Evolutionary conservation across 1,140 invertebrate genomes (phyloP), one percentile per base, ranked within the genome.

Genomic region (Cardiocondyla obscurior): DNA sequence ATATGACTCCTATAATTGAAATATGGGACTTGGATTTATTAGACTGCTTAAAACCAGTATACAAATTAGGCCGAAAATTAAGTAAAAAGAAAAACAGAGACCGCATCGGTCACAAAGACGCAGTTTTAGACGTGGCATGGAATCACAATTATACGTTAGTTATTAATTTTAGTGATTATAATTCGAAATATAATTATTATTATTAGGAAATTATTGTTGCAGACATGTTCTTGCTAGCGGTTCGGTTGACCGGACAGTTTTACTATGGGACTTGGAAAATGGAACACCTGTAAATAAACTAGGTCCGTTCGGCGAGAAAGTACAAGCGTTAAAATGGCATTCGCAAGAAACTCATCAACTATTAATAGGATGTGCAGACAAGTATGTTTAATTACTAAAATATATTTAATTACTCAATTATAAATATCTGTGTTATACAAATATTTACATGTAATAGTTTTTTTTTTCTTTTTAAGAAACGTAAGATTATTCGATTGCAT

Each of bases 21-120:
- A 95, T 99, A 12, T 99, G 98, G 98, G 98, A 99, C 93, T 93
- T 99, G 39, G 98, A 99, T 94, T 95, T 99, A 67, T 96, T 99
- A 67, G 97, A 99, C 91, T 96, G 96, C 83, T 93, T 99, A 25
- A 98, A 98, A 92, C 98, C 99, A 46, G 96, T 96, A 0, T 97
- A 97, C 88, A 96, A 95, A 87, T 94, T 99, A 19, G 98, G 97
- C 4, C 95, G 95, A 62, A 97, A 97, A 87, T 95, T 95, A n/a
- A 97, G 95, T 91, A 97, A 96, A 91, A 98, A 97, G 92, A 96
- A 95, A 94, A 94, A 96, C 84, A 94, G 94, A 33, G 94, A 95
- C 87, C 92, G 94, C 58, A 90, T 96, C 76, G 98, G 98, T 22
- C 98, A 99, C 91, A 97, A 94, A 86, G 97, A 99, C 94, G 98